These are phyloP conservation scores for Anas capensis DNA, from an alignment of 2,797 vertebrate species.

Conservation along the genomic window DNA sequence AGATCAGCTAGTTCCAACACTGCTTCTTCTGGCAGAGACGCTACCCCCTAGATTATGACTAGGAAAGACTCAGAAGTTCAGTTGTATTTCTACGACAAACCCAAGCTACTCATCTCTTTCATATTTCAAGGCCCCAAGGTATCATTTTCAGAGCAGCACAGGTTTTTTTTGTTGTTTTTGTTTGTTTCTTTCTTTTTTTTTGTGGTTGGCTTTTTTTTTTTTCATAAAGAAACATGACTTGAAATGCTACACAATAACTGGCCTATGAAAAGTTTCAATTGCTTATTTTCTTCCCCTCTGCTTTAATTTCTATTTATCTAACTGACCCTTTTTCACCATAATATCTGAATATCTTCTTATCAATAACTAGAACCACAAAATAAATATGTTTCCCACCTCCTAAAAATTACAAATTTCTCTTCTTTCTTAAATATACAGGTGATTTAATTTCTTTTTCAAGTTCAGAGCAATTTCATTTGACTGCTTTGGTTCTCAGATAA, in stretches of 20 bases:
- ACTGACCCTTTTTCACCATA: neutral
- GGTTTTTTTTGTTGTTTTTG: neutral
- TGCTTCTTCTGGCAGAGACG: neutral
- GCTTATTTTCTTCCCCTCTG: neutral
- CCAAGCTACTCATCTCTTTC: neutral
- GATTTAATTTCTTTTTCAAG: conserved; percentile 39
- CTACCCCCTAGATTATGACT: neutral
- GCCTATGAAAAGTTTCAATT: neutral
- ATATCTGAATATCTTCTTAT: neutral
- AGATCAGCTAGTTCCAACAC: neutral
- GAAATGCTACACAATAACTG: neutral
- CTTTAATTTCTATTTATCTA: neutral
- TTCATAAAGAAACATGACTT: neutral
- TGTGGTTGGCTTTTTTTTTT: neutral
- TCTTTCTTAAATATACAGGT: neutral
- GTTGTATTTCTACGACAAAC: neutral
- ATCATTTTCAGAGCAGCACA: neutral
- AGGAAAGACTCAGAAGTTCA: neutral
- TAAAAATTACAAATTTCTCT: conserved; percentile 3
- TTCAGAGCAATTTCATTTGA: conserved; percentile 44
- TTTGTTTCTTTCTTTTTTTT: neutral
- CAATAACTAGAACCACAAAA: neutral
- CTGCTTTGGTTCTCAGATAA: conserved; percentile 52
- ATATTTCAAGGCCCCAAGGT: neutral
- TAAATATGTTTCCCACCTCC: neutral